Base-by-base conservation (phyloP, 2,113 vertebrate genomes). In the Oreotrochilus melanogaster region DNA sequence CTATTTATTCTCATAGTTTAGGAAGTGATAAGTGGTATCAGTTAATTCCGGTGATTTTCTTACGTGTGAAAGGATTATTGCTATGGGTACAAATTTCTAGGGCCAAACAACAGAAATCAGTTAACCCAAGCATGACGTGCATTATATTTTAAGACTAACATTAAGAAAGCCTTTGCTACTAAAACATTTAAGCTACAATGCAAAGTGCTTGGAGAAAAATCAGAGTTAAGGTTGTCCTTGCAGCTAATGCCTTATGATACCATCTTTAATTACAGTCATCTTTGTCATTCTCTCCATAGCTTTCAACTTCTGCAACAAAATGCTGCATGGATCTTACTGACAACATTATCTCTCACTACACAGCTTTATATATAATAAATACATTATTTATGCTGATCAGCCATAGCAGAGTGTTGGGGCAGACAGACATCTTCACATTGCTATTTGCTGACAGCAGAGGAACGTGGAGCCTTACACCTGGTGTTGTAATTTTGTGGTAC, bases 231-330 rank as follows among this genome's bases (percentile, higher is more conserved):
- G 75, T 19, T 80, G 64, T 80, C 67, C 82, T 97, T 96, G 88
- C 64, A 93, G 74, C 82, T 86, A 86, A 78, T 56, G 67, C 28
- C 50, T 80, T 73, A 76, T 35, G 91, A 96, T 89, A 90, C 54
- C 37, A 94, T 93, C 93, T 92, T 93, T 93, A 96, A 95, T 96
- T 95, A 86, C n/a, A 83, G 37, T 50, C 1, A 0, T 61, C 54
- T 81, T 61, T 84, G 69, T 86, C 86, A 62, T 39, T 92, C 67
- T 81, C 86, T 92, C 72, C 7, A 10, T 24, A 72, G 61, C 76
- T 95, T 91, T 93, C 79, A 92, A 81, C 57, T 94, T 86, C 83
- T 89, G 65, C 62, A 71, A 61, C 39, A 75, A 92, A 92, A 74
- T 0, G 3, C 23, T n/a, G 50, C 79, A 30, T 9, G 42, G 82